Conservation (phyloP, 2,797 vertebrate genomes). For the Syngnathus acus region DNA sequence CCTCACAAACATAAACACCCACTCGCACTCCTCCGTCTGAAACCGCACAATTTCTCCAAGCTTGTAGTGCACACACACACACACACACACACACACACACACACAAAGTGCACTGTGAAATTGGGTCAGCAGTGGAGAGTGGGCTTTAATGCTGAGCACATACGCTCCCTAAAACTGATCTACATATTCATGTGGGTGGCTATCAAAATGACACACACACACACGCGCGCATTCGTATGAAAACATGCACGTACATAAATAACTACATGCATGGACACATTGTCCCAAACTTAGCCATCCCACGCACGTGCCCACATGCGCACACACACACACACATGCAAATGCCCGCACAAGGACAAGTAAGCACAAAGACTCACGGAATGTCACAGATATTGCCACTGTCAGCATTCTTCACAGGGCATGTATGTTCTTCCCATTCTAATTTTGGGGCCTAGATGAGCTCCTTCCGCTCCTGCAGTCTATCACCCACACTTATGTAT, state of each 20-base stretch:
- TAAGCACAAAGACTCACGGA: conserved; percentile 45
- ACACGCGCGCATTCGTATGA: conserved; percentile 18
- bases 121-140: conserved; percentile 70
- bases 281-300: conserved; percentile 45
- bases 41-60: conserved; percentile 37
- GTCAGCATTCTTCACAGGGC: conserved; percentile 50
- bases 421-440: conserved; percentile 54
- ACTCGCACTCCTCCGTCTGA: conserved; percentile 37
- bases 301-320: conserved; percentile 40
- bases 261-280: conserved; percentile 40
- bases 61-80: conserved; percentile 41
- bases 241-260: conserved; percentile 41
- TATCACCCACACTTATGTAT: conserved; percentile 40
- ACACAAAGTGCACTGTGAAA: conserved; percentile 57
- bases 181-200: conserved; percentile 73
- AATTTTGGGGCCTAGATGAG: conserved; percentile 50
- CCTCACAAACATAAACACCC: conserved; percentile 25
- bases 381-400: conserved; percentile 54
- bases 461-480: conserved; percentile 46
- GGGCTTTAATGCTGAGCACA: conserved; percentile 71
- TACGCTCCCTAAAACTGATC: conserved; percentile 68
- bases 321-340: conserved; percentile 15
- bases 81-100: conserved; percentile 20
- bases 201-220: conserved; percentile 62
- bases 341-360: conserved; percentile 25